Conservation (phyloP, 2,113 vertebrate species). For the Machaerirhynchus nigripectus region DNA sequence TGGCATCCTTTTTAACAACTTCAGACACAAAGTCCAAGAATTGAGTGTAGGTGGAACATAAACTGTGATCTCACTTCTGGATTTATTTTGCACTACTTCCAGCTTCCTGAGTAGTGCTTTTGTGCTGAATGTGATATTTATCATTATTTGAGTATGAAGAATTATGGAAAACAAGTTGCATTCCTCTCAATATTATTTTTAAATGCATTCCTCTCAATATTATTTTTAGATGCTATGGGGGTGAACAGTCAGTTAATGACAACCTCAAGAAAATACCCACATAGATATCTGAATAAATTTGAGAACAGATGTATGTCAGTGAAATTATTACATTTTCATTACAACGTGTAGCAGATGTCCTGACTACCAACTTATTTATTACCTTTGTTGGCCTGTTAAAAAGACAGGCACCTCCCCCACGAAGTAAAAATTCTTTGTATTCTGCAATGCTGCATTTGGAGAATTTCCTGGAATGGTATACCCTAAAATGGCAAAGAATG, state of each 20-base stretch:
- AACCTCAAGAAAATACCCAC: not conserved
- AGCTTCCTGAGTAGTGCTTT: not conserved
- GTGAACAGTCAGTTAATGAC: not conserved
- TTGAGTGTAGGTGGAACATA: not conserved
- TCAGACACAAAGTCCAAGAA: not conserved
- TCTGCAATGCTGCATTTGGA: conserved; percentile 96
- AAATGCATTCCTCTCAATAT: not conserved
- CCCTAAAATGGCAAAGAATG: conserved; percentile 73
- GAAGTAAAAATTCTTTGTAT: conserved; percentile 92
- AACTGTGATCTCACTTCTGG: not conserved
- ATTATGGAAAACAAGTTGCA: not conserved
- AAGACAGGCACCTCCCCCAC: conserved; percentile 93
- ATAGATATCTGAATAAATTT: not conserved
- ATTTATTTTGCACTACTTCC: not conserved
- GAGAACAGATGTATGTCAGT: not conserved
- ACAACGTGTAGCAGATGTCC: not conserved
- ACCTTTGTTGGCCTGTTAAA: conserved; percentile 97
- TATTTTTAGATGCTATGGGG: not conserved
- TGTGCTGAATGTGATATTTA: not conserved
- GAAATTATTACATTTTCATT: not conserved
- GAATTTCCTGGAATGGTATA: conserved; percentile 90
- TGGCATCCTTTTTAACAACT: not conserved
- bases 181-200: not conserved
- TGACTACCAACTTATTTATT: not conserved
- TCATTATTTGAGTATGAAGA: not conserved